phyloP scores from a whole-genome alignment of 2,888 invertebrate species.

The Spialia ferax region DNA sequence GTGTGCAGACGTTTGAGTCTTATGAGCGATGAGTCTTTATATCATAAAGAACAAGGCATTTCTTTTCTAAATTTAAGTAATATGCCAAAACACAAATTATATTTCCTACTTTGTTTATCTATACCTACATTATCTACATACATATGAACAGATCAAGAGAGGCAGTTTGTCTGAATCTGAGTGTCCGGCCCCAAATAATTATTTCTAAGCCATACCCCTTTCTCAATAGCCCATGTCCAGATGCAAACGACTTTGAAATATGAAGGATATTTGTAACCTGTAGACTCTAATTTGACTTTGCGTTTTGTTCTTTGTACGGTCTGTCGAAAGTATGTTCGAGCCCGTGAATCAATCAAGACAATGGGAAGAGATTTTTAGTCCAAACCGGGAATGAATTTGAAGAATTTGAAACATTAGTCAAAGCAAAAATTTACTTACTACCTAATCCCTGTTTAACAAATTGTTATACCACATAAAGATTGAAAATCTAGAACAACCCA shows the following conservation, averaged over 20 bases:
- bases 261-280: conserved; percentile 80
- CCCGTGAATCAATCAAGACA: not conserved
- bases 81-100: too few relatives aligned
- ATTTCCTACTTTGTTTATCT: too few relatives aligned
- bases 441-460: too few relatives aligned
- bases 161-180: not conserved
- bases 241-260: conserved; percentile 86
- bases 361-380: not conserved
- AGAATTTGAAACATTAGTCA: not conserved
- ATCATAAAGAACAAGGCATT: too few relatives aligned
- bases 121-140: too few relatives aligned
- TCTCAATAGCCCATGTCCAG: conserved; percentile 81
- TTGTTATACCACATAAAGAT: too few relatives aligned
- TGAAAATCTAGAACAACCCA: too few relatives aligned
- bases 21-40: not conserved
- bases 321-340: not conserved
- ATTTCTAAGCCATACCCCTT: conserved; percentile 66
- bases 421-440: not conserved
- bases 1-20: too few relatives aligned
- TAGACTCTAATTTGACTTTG: conserved; percentile 52
- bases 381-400: not conserved
- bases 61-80: too few relatives aligned
- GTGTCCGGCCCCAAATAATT: conserved; percentile 62
- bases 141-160: not conserved
- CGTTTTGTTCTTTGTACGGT: conserved; percentile 35